Conservation (phyloP, 2,888 invertebrate species). For the Torymus aiolomorphi region DNA sequence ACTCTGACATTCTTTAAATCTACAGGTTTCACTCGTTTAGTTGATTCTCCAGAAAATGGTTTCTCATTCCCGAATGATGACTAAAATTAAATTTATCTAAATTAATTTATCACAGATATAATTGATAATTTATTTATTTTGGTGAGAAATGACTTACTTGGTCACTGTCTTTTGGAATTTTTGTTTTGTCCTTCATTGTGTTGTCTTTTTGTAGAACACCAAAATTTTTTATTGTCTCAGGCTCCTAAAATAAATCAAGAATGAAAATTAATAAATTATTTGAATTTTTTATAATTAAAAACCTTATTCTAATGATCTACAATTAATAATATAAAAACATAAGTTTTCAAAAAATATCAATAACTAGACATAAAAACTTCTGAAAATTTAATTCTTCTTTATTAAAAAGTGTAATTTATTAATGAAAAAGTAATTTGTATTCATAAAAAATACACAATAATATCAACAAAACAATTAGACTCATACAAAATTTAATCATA, state of each 20-base stretch:
- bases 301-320: too few species aligned
- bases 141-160: constrained; percentile 26
- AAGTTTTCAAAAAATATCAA: too few species aligned
- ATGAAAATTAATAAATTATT: neutral
- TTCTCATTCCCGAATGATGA: constrained; percentile 12
- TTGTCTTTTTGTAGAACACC: constrained; percentile 25
- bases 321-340: too few species aligned
- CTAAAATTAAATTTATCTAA: constrained; percentile 14
- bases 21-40: constrained; percentile 51
- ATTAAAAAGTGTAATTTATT: too few species aligned
- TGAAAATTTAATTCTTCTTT: too few species aligned
- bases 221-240: constrained; percentile 54
- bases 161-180: constrained; percentile 26
- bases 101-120: constrained; percentile 13
- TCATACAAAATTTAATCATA: too few species aligned
- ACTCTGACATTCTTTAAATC: constrained; percentile 66
- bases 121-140: neutral
- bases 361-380: too few species aligned
- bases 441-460: too few species aligned
- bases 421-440: too few species aligned
- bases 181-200: constrained; percentile 45
- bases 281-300: too few species aligned
- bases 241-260: constrained; percentile 60
- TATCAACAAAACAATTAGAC: too few species aligned
- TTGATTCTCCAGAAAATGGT: constrained; percentile 22